These are phyloP conservation scores for Uloborus plumipes DNA, from an alignment of 2,888 invertebrate species.

Conservation along the genomic window DNA sequence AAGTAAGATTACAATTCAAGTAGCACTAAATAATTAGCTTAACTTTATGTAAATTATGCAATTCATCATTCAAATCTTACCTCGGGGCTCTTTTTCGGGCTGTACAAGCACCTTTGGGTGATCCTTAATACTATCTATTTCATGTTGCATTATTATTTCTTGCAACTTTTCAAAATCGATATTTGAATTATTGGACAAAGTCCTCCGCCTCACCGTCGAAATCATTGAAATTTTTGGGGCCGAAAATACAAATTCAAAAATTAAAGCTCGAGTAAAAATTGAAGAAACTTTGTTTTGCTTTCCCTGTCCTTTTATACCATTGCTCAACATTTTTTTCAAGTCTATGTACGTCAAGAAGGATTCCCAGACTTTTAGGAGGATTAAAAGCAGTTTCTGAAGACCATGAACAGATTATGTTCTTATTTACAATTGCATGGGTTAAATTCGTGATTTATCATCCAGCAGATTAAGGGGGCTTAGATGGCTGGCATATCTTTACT, in stretches of 20 bases:
- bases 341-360: neutral
- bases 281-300: conserved; percentile 10
- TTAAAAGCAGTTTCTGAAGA: no score
- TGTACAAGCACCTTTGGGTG: conserved; percentile 15
- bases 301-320: conserved; percentile 15
- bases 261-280: neutral
- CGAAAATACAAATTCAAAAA: neutral
- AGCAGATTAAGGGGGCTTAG: conserved; percentile 21
- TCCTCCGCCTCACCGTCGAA: conserved; percentile 47
- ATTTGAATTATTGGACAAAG: conserved; percentile 53
- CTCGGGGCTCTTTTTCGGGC: neutral
- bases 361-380: neutral
- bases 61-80: neutral
- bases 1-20: no score
- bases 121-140: neutral
- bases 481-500: conserved; percentile 2
- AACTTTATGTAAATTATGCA: no score
- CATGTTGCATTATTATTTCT: conserved; percentile 2
- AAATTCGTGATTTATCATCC: conserved; percentile 28
- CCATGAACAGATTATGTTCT: conserved; percentile 6
- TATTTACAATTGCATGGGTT: conserved; percentile 19
- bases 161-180: conserved; percentile 56
- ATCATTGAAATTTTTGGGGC: conserved; percentile 26
- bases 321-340: neutral
- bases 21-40: no score